A percentile compares a stretch with the other conserved stretches of the same genome.
These are phyloP conservation scores for Microhierax caerulescens DNA, from an alignment of 2,797 vertebrate species.

Conservation along the genomic window DNA sequence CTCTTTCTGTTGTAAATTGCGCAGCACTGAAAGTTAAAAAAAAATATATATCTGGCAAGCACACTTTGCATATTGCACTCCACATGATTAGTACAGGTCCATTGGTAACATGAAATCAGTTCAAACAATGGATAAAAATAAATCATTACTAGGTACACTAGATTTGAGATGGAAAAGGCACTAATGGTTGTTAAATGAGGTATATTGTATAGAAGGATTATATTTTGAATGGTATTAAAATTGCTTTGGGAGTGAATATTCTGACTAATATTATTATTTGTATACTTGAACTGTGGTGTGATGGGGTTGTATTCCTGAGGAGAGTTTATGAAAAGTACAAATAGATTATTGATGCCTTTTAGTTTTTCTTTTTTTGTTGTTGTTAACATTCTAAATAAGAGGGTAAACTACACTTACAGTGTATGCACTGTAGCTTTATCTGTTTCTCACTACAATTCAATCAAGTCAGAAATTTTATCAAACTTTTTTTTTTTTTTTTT, in stretches of 20 bases:
- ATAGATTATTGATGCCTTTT: not conserved
- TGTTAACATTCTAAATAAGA: not conserved
- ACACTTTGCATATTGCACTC: not conserved
- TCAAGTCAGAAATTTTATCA: not conserved
- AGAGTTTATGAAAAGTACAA: constrained; percentile 46
- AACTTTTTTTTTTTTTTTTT: not conserved
- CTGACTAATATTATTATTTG: constrained; percentile 59
- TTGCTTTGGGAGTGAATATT: constrained; percentile 57
- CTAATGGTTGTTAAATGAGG: constrained; percentile 73
- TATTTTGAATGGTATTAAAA: constrained; percentile 66
- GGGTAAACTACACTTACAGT: not conserved
- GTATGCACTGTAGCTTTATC: not conserved
- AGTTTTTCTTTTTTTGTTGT: not conserved
- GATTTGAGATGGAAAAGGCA: constrained; percentile 51
- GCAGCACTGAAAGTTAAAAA: not conserved
- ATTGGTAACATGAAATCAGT: constrained; percentile 31
- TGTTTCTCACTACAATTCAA: not conserved
- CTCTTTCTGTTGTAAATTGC: constrained; percentile 28
- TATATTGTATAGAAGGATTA: constrained; percentile 65
- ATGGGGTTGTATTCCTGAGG: constrained; percentile 23
- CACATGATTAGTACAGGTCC: constrained; percentile 34
- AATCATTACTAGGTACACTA: constrained; percentile 64
- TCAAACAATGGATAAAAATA: constrained; percentile 67
- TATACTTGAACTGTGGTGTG: constrained; percentile 16
- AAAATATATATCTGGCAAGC: not conserved